Evolutionary conservation across 2,113 vertebrate genomes (phyloP), one percentile per base, ranked within the genome.

Genomic region (Phalacrocorax brasilianus): DNA sequence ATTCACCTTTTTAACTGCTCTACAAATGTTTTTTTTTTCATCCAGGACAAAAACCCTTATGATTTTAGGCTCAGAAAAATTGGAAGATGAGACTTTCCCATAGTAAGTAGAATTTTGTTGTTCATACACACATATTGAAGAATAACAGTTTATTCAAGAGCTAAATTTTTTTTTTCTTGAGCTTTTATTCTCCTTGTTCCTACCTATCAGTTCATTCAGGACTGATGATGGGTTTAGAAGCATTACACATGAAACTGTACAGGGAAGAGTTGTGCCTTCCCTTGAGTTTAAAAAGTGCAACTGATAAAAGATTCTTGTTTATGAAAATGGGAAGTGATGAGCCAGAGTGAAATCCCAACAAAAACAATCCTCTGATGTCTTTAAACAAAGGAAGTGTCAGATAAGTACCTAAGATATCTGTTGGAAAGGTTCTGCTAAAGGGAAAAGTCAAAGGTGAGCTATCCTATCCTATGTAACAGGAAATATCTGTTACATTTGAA

Each of bases 1-100:
- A 79, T 75, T 53, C 70, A 82, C 58, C 49, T 84, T 87, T 96
- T 82, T 16, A 87, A 86, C 61, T 75, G 14, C 32, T 92, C 58
- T 40, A 1, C 13, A 58, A 47, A 72, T 82, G 17, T 5, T 79
- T 11, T 91, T 27, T 12, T 91, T 74, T 38, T 38, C 38, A 38
- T 38, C 85, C 90, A 79, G 52, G 52, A 56, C 38, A 76, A 27
- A 85, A 93, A 70, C 4, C 1, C 42, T 66, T 47, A 18, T 53
- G 74, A 88, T 85, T 92, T 70, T 49, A 8, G 0, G 6, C n/a
- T 89, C 49, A 47, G 44, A 53, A 88, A 61, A 88, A 35, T 0
- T 19, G 7, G 58, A 75, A 61, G 44, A 78, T 18, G 65, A 62
- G 33, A 32, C 20, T 72, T 93, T 84, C 61, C 38, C 70, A 61